Base-by-base conservation (phyloP, 2,888 invertebrate genomes). In the Thelaira solivaga region DNA sequence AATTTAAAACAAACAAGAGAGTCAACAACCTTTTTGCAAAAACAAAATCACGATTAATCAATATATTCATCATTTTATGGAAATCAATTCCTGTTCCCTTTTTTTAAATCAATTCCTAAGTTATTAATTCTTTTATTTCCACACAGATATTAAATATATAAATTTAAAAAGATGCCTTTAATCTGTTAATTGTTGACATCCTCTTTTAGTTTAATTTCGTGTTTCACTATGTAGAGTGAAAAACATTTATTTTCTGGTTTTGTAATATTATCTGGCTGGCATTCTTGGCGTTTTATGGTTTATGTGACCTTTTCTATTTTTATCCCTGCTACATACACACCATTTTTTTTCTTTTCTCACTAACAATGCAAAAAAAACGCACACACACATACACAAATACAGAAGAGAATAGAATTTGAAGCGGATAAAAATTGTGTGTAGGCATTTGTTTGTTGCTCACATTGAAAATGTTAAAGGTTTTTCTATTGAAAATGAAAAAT, bases 301-400 rank as follows among this genome's bases (percentile, higher is more conserved):
- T 26, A 34, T 69, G 13, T 41, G 62, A 55, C 68, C 75, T 69
- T 75, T 76, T 57, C 71, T 45, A 26, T 49, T 57, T 76, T 57
- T 62, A 51, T 68, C 45, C 57, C 69, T 69, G 49, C 31, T 61
- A 55, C 53, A 34, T 11, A 18, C 39, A 39, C 47, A 20, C 51
- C 24, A 51, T 62, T 34, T 45, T 36, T 26, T 36, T 47, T 41
- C 13, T 51, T 55, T 59, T 49, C 29, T 0, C 13, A 39, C 57
- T 39, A 59, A 39, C 47, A 69, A 59, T 47, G 45, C 31, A 55
- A 31, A 10, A 20, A 20, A 5, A 36, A 16, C n/a, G n/a, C n/a
- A n/a, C n/a, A n/a, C n/a, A n/a, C n/a, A n/a, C n/a, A n/a, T n/a
- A n/a, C n/a, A n/a, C n/a, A n/a, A n/a, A n/a, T n/a, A n/a, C n/a